These are phyloP conservation scores for Taphrorychus bicolor DNA, from an alignment of 2,888 invertebrate genomes.

Conservation along the genomic window DNA sequence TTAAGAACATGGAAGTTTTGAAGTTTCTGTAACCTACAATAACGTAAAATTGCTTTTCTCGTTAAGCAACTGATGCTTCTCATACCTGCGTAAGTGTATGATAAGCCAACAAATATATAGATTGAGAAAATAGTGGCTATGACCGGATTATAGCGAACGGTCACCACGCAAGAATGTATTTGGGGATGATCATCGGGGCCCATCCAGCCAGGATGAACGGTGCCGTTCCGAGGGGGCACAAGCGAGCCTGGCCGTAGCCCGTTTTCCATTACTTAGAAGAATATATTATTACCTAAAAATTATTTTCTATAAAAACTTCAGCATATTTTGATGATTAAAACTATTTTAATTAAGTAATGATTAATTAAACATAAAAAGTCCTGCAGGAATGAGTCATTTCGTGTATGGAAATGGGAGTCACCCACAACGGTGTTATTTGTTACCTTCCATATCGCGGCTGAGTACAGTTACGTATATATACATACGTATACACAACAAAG, in stretches of 20 bases:
- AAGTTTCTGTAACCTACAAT: conserved; percentile 84
- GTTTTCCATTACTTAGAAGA: conserved; percentile 56
- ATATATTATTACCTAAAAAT: not conserved
- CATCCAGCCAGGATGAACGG: conserved; percentile 51
- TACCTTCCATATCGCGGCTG: too few species aligned
- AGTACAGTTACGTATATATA: too few species aligned
- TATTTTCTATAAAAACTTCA: too few species aligned
- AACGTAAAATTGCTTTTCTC: conserved; percentile 20
- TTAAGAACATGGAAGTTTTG: conserved; percentile 87
- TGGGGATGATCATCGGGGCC: conserved; percentile 53
- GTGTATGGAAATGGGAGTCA: not conserved
- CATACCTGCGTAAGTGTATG: conserved; percentile 86
- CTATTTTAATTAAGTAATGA: too few species aligned
- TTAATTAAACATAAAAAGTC: not conserved
- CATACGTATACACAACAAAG: not conserved
- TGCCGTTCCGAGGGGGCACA: conserved; percentile 62
- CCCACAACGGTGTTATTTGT: not conserved
- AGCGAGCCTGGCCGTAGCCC: conserved; percentile 66
- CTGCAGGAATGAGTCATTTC: not conserved
- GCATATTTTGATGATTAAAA: too few species aligned
- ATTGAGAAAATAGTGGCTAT: conserved; percentile 72
- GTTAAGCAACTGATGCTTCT: too few species aligned
- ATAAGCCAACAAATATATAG: conserved; percentile 81
- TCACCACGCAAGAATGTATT: conserved; percentile 65
- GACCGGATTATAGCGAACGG: conserved; percentile 71